These are phyloP conservation scores for Pseudoips prasinana DNA, from an alignment of 2,888 invertebrate species.

Conservation along the genomic window DNA sequence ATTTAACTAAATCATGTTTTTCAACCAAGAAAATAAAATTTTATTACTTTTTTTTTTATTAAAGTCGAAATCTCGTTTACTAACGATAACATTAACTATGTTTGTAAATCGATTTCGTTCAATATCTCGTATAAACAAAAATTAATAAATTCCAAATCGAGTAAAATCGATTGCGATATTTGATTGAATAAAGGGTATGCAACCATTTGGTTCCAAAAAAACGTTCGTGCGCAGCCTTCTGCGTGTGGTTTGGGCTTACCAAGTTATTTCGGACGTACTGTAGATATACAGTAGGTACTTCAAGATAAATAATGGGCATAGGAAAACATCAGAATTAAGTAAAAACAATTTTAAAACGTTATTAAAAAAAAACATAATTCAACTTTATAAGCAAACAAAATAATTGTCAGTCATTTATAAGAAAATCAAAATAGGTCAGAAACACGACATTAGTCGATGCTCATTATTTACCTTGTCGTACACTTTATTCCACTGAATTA, in stretches of 20 bases:
- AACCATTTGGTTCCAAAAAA: neutral
- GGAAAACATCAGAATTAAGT: slow-evolving; percentile 1
- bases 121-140: neutral
- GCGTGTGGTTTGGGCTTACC: neutral
- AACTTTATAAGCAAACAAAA: slow-evolving; percentile 2
- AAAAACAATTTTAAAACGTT: neutral
- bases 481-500: slow-evolving; percentile 1
- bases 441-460: slow-evolving; percentile 1
- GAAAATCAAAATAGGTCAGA: slow-evolving; percentile 2
- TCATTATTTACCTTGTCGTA: slow-evolving; percentile 2
- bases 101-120: neutral
- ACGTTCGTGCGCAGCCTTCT: neutral
- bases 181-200: slow-evolving; percentile 1
- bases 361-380: neutral
- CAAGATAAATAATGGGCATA: slow-evolving; percentile 1
- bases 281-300: neutral
- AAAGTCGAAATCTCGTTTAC: neutral
- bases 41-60: neutral
- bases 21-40: neutral
- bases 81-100: neutral
- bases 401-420: slow-evolving; percentile 2
- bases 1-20: slow-evolving; percentile 1
- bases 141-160: neutral
- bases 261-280: neutral
- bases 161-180: neutral